Evolutionary conservation across 2,797 vertebrate species (phyloP), one percentile per base, ranked within the genome.

Genomic region (Menidia menidia): DNA sequence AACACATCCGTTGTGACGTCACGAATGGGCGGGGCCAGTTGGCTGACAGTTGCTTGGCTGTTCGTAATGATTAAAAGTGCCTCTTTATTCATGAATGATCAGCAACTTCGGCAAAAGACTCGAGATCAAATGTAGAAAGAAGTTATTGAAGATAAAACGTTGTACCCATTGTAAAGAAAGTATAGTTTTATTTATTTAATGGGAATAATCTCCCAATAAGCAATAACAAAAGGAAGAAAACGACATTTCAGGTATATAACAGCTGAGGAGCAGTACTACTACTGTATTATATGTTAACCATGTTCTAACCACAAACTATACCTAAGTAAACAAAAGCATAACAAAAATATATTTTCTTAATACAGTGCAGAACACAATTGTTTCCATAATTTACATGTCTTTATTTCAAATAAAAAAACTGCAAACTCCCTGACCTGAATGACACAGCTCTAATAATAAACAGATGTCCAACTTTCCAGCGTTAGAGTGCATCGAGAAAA

Each of bases 381-480:
- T 51, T 59, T 25, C 25, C 25, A n/a, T 54, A 32, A 53, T 32
- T 44, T 56, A 25, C 31, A 43, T 48, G 8, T 10, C 13, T 0
- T 25, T 42, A 64, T 39, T 3, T 33, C 54, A 50, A 42, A 51
- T 64, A 60, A 70, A 19, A 50, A 57, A 60, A 51, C 35, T 74
- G 72, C 71, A 78, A 85, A 80, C 67, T 44, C 11, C 44, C 1
- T 1, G 10, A 67, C 60, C 55, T 59, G 3, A 77, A 68, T 16
- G 7, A 71, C 19, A 48, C 18, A 35, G 18, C 41, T 64, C n/a
- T 41, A 35, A 67, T 33, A 47, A 61, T 11, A 32, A 65, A 59
- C 13, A 16, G 32, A 60, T 3, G 45, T 42, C 13, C 1, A 12
- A 48, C 6, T 50, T 2, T 41, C 2, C 44, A 69, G 8, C 41